Base-by-base conservation (phyloP, 2,797 vertebrate genomes). In the Phrynocephalus guinanensis region DNA sequence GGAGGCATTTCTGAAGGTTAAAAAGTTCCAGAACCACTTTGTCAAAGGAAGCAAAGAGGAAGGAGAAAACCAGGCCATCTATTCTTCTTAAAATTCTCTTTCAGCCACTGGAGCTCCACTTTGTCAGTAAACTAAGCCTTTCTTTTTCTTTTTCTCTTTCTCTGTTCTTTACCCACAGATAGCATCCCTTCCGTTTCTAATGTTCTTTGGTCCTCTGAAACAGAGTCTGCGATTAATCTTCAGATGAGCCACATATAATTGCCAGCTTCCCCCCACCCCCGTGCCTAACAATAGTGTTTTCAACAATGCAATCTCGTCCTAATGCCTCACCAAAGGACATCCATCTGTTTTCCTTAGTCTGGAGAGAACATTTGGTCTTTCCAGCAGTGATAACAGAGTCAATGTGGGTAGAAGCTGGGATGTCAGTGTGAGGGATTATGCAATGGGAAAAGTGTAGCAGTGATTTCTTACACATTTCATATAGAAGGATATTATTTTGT, bases 281-380 rank as follows among this genome's bases (percentile, higher is more conserved):
- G 66, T 38, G 67, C 73, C 56, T 73, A 86, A 83, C 80, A 79
- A 89, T 79, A 79, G 67, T 86, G 67, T 38, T 56, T 44, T 60
- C 73, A 72, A 86, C 75, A 83, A 86, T 89, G 79, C 50, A 78
- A 44, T 79, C 75, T 73, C 56, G 30, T 82, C 73, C 82, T 86
- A 73, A 72, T 79, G 68, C 24, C 24, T 22, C n/a, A 38, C 75
- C 85, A 89, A 79, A 86, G 80, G 76, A 83, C 85, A 86, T 79
- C 68, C 81, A 73, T 86, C 81, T 79, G 85, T 79, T 89, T 89
- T 86, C 76, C 73, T 83, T 68, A 86, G 67, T n/a, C 56, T 83
- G 80, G 13, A 38, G n/a, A 86, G 85, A 86, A 86, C 81, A 86
- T 89, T 89, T 86, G 88, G 85, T 89, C 76, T 79, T 86, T 89